Evolutionary conservation across 2,113 vertebrate species (phyloP).

Genomic region (Vanacampus margaritifer): DNA sequence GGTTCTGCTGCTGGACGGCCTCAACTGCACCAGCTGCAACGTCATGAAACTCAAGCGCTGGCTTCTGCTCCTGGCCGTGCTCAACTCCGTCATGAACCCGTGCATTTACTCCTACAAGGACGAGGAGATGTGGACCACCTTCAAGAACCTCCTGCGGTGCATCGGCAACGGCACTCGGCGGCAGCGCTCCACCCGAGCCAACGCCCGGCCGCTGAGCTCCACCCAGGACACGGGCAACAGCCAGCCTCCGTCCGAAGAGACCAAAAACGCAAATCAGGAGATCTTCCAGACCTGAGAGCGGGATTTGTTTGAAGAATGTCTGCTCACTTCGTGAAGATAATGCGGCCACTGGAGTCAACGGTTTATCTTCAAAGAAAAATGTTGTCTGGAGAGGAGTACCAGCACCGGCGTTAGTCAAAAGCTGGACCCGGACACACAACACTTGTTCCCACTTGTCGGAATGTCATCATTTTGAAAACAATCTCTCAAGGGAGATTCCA

Average conservation of each 20-base stretch:
- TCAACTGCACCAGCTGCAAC: conserved; percentile 79
- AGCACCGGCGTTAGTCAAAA: neutral
- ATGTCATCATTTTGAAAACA: conserved; percentile 13
- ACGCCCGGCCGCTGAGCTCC: conserved; percentile 76
- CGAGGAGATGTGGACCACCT: conserved; percentile 92
- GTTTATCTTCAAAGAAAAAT: conserved; percentile 10
- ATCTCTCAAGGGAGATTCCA: conserved; percentile 4
- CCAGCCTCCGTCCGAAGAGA: conserved; percentile 62
- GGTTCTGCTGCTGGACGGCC: conserved; percentile 85
- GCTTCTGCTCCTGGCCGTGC: conserved; percentile 89
- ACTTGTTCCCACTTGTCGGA: conserved; percentile 7
- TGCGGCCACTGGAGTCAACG: conserved; percentile 14
- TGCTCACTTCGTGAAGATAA: conserved; percentile 19
- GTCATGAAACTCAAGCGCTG: conserved; percentile 85
- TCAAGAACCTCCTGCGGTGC: conserved; percentile 87
- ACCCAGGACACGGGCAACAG: conserved; percentile 68
- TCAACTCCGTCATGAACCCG: conserved; percentile 96
- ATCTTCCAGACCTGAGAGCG: conserved; percentile 51
- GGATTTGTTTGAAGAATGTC: neutral
- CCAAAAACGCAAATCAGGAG: conserved; percentile 43
- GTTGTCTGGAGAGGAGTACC: conserved; percentile 6
- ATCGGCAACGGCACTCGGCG: conserved; percentile 75
- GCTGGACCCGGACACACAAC: neutral
- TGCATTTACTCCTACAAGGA: conserved; percentile 98
- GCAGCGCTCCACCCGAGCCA: conserved; percentile 77